Evolutionary conservation across 2,888 invertebrate species (phyloP), one percentile per base, ranked within the genome.

Genomic region (Erebia aethiops): DNA sequence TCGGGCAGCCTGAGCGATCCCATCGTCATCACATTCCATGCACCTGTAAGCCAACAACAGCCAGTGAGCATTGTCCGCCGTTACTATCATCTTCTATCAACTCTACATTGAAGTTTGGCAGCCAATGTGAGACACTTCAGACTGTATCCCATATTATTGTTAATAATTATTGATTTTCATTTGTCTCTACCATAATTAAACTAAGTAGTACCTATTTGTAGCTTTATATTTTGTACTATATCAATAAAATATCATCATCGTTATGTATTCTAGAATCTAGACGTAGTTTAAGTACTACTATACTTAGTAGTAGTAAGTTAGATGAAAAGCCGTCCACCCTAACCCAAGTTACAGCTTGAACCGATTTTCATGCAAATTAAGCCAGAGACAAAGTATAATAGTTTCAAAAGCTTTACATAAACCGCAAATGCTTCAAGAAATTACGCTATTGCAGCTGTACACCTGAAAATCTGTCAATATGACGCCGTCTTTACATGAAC

Each of bases 21-120:
- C 82, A 83, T 84, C 76, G 72, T 79, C 76, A 76, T 86, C 80
- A 85, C 89, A 90, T 90, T 86, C 87, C 90, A 87, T 86, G 78
- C 84, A 89, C 86, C 90, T 90, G 85, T 51, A 89, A 87, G 16
- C 61, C 51, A 18, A 71, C 18, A 54, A 18, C 54, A 16, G 9
- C 10, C 10, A 2, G 10, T 54, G 16, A 54, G 54, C 16, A 54
- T 54, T 9, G 18, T 18, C 16, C 2, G 7, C 52, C 26, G 4
- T 1, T 26, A 52, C 16, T 16, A n/a, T n/a, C n/a, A 10, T 10
- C 11, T 46, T 3, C 1, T 10, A 46, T 10, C 1, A 8, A 10
- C 10, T 43, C 1, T 43, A 46, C 11, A 46, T 10, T 46, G 11
- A 46, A 46, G 46, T 46, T 46, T 46, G 0, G 11, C 46, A 10